phyloP scores from a whole-genome alignment of 2,888 invertebrate genomes.

The Tetragnatha montana region DNA sequence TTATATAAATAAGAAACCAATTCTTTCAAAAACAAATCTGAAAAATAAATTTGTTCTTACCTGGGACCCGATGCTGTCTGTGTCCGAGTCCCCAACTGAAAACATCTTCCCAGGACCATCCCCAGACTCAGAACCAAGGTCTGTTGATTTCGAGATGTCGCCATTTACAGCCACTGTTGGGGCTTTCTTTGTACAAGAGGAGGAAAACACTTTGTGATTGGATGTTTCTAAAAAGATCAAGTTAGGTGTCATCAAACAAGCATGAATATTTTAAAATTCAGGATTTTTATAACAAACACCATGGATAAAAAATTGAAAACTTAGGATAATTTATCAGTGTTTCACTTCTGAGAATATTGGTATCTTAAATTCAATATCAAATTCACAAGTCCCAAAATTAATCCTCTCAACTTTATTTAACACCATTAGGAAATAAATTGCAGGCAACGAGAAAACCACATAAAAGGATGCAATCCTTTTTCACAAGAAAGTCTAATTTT shows the following conservation, averaged over 20 bases:
- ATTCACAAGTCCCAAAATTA: too few relatives aligned
- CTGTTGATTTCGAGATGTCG: constrained; percentile 44
- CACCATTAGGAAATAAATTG: too few relatives aligned
- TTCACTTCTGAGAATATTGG: too few relatives aligned
- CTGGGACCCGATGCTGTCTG: constrained; percentile 62
- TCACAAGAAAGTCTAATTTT: too few relatives aligned
- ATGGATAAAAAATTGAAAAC: too few relatives aligned
- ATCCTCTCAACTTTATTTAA: too few relatives aligned
- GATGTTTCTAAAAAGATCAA: constrained; percentile 43
- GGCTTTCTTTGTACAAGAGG: constrained; percentile 45
- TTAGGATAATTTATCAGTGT: too few relatives aligned
- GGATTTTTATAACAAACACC: neutral
- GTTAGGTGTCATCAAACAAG: neutral
- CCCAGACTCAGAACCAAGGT: constrained; percentile 38
- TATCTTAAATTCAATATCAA: too few relatives aligned
- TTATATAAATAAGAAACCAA: neutral
- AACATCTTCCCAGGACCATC: constrained; percentile 57
- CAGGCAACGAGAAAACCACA: too few relatives aligned
- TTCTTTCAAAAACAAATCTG: neutral
- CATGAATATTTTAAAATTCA: neutral
- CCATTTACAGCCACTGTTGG: constrained; percentile 61
- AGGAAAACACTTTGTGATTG: constrained; percentile 47
- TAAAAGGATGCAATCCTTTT: too few relatives aligned
- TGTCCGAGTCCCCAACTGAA: constrained; percentile 64
- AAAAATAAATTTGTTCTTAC: constrained; percentile 1